Conservation (phyloP, 2,797 vertebrate genomes). For the Lepus townsendii region DNA sequence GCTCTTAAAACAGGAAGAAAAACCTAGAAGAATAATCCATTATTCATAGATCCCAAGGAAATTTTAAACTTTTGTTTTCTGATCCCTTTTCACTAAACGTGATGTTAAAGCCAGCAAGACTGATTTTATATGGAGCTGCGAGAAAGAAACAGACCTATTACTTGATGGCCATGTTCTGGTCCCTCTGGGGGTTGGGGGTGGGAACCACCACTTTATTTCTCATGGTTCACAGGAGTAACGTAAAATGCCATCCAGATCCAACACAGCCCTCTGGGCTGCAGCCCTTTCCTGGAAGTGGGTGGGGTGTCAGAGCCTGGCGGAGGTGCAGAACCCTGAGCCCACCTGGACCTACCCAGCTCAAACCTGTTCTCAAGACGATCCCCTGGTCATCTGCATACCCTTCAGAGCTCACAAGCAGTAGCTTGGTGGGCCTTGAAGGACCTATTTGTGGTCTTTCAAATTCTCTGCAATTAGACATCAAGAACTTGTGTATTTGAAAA, state of each 20-base stretch:
- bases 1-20: constrained; percentile 60
- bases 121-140: background rate
- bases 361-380: background rate
- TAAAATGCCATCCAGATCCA: background rate
- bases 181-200: no score
- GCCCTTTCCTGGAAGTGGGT: background rate
- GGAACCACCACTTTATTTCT: background rate
- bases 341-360: background rate
- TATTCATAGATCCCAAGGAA: background rate
- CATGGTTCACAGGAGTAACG: background rate
- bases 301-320: background rate
- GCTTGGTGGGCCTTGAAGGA: background rate
- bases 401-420: constrained; percentile 9
- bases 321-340: background rate
- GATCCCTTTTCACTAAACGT: background rate
- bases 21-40: background rate
- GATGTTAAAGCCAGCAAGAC: background rate
- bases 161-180: background rate
- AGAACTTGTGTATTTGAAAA: background rate
- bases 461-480: constrained; percentile 13
- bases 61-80: background rate
- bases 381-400: background rate
- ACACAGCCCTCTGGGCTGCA: background rate
- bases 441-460: background rate
- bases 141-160: constrained; percentile 4